Conservation (phyloP, 2,888 invertebrate genomes). For the Anodontia alba region DNA sequence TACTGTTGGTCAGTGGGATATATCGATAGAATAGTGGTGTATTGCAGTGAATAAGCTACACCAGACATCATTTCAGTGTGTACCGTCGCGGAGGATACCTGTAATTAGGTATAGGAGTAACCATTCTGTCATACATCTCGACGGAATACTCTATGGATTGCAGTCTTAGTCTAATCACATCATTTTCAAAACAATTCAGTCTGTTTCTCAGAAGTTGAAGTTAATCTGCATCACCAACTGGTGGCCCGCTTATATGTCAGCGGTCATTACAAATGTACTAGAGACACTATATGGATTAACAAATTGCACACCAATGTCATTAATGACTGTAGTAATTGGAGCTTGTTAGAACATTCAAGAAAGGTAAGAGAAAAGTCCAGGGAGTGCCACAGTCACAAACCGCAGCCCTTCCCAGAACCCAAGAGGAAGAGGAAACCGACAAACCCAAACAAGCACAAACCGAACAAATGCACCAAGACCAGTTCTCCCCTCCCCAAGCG, state of each 20-base stretch:
- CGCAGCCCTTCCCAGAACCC: too few relatives aligned
- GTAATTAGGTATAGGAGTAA: too few relatives aligned
- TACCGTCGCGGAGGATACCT: not conserved
- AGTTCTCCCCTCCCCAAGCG: too few relatives aligned
- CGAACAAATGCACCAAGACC: too few relatives aligned
- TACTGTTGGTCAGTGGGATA: too few relatives aligned
- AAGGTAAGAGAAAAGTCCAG: too few relatives aligned
- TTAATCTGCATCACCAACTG: not conserved
- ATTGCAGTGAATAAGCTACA: not conserved
- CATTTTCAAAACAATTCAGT: not conserved
- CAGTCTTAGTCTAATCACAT: not conserved
- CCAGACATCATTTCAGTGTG: not conserved
- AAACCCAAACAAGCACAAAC: too few relatives aligned
- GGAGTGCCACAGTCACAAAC: too few relatives aligned
- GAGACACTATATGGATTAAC: not conserved
- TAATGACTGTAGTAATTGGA: not conserved
- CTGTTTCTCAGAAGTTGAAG: not conserved
- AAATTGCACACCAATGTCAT: not conserved
- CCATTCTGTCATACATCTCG: not conserved
- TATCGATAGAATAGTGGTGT: too few relatives aligned
- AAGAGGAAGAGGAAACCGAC: too few relatives aligned
- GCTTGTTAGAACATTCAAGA: not conserved
- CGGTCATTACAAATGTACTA: not conserved
- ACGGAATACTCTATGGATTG: not conserved
- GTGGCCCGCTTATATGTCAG: not conserved